Evolutionary conservation across 2,113 vertebrate species (phyloP).

Genomic region (Benitochromis conjunctus): DNA sequence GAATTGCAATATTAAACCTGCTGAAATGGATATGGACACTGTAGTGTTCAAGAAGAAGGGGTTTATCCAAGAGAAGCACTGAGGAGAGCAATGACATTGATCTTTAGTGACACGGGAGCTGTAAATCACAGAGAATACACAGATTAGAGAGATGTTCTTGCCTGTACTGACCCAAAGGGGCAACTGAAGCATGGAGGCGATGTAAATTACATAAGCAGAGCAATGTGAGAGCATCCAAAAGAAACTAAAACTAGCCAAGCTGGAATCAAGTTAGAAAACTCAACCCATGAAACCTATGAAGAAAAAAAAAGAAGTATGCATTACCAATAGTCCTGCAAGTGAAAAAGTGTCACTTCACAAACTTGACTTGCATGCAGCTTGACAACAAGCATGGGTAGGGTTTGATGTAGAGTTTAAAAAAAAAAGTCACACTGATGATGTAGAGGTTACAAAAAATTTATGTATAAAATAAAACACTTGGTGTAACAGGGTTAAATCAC

Average conservation of each 20-base stretch:
- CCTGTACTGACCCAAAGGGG: conserved; percentile 42
- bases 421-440: neutral
- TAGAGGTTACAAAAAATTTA: rapidly evolving
- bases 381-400: rapidly evolving
- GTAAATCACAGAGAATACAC: conserved; percentile 42
- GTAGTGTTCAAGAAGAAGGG: neutral
- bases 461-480: neutral
- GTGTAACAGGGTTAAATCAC: neutral
- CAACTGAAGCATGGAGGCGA: conserved; percentile 48
- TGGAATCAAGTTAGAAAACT: neutral
- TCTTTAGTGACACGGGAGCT: conserved; percentile 51
- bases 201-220: conserved; percentile 62
- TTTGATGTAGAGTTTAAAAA: neutral
- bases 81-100: conserved; percentile 35
- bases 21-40: neutral
- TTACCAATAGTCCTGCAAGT: neutral
- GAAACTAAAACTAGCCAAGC: neutral
- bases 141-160: conserved; percentile 45
- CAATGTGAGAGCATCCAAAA: conserved; percentile 15
- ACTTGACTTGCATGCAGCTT: neutral
- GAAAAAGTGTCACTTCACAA: neutral
- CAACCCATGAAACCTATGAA: neutral
- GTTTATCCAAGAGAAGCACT: neutral
- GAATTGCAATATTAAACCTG: neutral
- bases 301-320: neutral